Percentiles rank a stretch among this genome's conserved stretches.
phyloP scores from a whole-genome alignment of 2,888 invertebrate species.

The Beris morrisii region DNA sequence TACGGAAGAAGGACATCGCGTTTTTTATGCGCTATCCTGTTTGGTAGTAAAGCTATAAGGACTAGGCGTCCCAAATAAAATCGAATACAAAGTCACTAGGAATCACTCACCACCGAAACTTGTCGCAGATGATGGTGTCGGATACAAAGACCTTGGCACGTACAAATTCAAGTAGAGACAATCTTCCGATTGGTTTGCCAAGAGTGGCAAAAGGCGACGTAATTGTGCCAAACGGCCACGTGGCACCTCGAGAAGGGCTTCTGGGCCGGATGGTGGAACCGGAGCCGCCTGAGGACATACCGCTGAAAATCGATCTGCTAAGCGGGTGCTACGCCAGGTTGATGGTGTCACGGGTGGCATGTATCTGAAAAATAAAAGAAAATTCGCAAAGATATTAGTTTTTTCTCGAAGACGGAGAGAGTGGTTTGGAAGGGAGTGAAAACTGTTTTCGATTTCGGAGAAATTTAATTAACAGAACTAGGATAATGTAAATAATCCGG shows the following conservation, averaged over 20 bases:
- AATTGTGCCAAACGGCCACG: constrained; percentile 82
- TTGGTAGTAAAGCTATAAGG: too few relatives aligned
- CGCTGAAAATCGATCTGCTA: constrained; percentile 79
- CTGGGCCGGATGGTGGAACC: constrained; percentile 60
- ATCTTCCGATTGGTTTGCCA: constrained; percentile 95
- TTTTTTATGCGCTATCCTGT: too few relatives aligned
- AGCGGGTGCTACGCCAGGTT: constrained; percentile 78
- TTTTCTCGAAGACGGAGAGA: too few relatives aligned
- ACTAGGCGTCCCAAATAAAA: too few relatives aligned
- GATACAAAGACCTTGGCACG: constrained; percentile 67
- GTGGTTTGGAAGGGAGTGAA: too few relatives aligned
- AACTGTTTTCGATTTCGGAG: too few relatives aligned
- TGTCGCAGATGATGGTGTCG: constrained; percentile 17
- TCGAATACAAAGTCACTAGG: too few relatives aligned
- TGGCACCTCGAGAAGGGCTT: constrained; percentile 71
- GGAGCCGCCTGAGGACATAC: constrained; percentile 85
- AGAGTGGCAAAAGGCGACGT: constrained; percentile 77
- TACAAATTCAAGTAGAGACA: constrained; percentile 97
- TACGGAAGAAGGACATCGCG: too few relatives aligned
- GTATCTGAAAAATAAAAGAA: constrained; percentile 61
- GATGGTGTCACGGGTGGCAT: constrained; percentile 94
- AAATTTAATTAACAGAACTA: too few relatives aligned
- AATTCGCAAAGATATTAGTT: background rate
- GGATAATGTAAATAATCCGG: too few relatives aligned
- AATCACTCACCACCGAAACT: constrained; percentile 24